Conservation (phyloP, 2,888 invertebrate genomes). For the Atethmia centrago region DNA sequence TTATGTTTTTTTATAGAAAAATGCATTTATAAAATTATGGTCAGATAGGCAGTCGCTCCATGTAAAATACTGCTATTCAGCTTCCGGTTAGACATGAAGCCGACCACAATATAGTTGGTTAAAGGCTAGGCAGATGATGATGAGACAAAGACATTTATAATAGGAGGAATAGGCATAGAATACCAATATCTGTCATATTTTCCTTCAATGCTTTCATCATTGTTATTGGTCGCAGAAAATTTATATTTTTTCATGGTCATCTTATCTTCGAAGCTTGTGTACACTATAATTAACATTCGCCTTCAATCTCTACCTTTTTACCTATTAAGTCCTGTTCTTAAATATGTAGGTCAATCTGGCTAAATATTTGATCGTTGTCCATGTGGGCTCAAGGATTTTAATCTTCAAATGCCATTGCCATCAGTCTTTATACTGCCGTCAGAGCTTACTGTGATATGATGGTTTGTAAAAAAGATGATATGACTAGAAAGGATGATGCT, state of each 20-base stretch:
- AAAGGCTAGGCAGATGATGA: too few relatives aligned
- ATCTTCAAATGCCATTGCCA: constrained; percentile 35
- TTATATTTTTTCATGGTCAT: neutral
- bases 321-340: neutral
- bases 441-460: neutral
- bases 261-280: neutral
- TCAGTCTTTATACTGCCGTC: neutral
- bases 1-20: neutral
- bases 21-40: too few relatives aligned
- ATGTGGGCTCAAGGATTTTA: constrained; percentile 53
- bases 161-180: neutral
- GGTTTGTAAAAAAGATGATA: neutral
- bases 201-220: neutral
- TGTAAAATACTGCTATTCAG: too few relatives aligned
- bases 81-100: too few relatives aligned
- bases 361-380: constrained; percentile 21
- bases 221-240: neutral
- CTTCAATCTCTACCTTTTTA: constrained; percentile 26
- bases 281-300: constrained; percentile 1
- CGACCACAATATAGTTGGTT: too few relatives aligned
- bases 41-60: too few relatives aligned
- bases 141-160: neutral
- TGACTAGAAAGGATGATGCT: neutral
- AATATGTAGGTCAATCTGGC: constrained; percentile 35
- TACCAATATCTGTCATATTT: neutral